Base-by-base conservation (phyloP, 2,113 vertebrate genomes). In the Eretmochelys imbricata region DNA sequence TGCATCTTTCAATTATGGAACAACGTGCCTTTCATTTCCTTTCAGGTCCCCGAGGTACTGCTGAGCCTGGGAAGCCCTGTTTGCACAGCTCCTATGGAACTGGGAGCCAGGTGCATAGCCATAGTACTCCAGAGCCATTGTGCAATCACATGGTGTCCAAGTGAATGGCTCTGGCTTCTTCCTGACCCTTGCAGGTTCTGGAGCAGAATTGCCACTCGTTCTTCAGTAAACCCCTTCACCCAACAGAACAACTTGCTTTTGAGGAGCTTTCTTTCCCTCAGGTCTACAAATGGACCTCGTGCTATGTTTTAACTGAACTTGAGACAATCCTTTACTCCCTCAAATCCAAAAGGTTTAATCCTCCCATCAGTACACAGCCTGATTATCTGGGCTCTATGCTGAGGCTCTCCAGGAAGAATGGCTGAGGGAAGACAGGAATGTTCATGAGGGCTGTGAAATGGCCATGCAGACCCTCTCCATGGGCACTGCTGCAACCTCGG, bases 11-110 rank as follows among this genome's bases (percentile, higher is more conserved):
- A 91, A 88, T 84, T 53, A n/a, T 0, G 1, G 80, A 88, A 78
- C 62, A 65, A 65, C 76, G 76, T 93, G 95, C 55, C 80, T 94
- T 87, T 49, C 85, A 65, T 12, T 96, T 88, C 92, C 84, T 89
- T 91, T 87, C 59, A 31, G 80, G n/a, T 94, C 93, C 89, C 82
- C 29, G 22, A 62, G 88, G 93, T 93, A 76, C 35, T 94, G 50
- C 14, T 76, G 86, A 29, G 54, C 0, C 4, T 94, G 91, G 82
- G 95, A 97, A 94, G 62, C 62, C 20, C 42, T 93, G 65, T 87
- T 4, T 85, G 0, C 50, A 7, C 24, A 79, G 29, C 57, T 96
- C 65, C 84, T 93, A 2, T 79, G 59, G 94, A 96, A 85, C 65
- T 1, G 0, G 31, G 35, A 89, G 35, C 80, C 94, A 91, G 91